These are phyloP conservation scores for Labeo catla DNA, from an alignment of 2,113 vertebrate genomes.

Conservation along the genomic window DNA sequence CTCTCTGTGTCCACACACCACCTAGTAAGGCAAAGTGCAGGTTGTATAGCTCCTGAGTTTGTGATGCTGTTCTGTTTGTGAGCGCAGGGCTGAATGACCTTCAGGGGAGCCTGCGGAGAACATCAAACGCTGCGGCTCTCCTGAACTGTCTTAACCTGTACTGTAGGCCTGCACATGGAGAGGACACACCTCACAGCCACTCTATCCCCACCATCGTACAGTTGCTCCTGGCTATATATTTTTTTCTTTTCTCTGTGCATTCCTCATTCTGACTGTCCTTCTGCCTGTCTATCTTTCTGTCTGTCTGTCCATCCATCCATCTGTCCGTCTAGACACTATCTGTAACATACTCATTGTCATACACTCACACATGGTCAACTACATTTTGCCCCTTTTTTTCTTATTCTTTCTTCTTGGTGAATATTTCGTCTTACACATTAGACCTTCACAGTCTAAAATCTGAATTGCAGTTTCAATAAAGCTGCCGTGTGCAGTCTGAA, in stretches of 20 bases:
- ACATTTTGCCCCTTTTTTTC: not conserved
- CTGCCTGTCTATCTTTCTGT: not conserved
- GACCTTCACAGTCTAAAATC: not conserved
- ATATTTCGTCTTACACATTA: not conserved
- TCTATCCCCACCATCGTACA: constrained; percentile 38
- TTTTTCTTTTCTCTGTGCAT: constrained; percentile 3
- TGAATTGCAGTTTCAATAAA: constrained; percentile 17
- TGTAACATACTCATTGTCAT: not conserved
- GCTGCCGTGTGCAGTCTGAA: constrained; percentile 2
- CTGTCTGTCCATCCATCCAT: not conserved
- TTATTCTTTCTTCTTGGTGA: not conserved
- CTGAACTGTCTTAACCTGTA: constrained; percentile 47
- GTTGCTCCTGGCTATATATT: constrained; percentile 21
- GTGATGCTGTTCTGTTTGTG: constrained; percentile 18
- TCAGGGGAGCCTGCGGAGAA: constrained; percentile 48
- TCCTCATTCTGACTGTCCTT: not conserved
- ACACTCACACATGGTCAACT: not conserved
- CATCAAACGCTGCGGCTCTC: constrained; percentile 51
- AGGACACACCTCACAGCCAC: constrained; percentile 21
- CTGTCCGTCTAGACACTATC: too few relatives aligned
- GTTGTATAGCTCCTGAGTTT: constrained; percentile 27
- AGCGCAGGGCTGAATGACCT: constrained; percentile 45
- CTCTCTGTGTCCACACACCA: not conserved
- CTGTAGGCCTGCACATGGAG: constrained; percentile 34
- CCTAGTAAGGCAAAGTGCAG: constrained; percentile 7